These are phyloP conservation scores for Zophobas atratus DNA, from an alignment of 1,140 invertebrate genomes.

Conservation along the genomic window DNA sequence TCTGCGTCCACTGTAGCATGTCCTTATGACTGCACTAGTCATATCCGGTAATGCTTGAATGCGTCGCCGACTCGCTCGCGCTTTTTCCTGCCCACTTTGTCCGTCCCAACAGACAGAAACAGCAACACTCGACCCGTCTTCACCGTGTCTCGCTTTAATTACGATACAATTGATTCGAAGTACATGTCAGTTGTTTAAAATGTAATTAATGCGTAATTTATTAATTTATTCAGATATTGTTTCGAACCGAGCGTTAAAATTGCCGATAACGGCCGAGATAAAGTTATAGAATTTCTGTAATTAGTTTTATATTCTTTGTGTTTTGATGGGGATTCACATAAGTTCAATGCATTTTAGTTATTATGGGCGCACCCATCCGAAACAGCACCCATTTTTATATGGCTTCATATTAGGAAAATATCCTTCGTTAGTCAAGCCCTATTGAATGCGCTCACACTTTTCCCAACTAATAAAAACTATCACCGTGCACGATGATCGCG, in stretches of 20 bases:
- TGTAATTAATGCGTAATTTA: constrained; percentile 66
- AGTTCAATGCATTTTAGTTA: constrained; percentile 51
- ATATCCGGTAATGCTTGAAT: constrained; percentile 49
- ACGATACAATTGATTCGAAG: constrained; percentile 59
- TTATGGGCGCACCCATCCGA: constrained; percentile 43
- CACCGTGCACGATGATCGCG: constrained; percentile 2
- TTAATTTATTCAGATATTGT: constrained; percentile 66
- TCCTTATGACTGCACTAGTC: constrained; percentile 50
- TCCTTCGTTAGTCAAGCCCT: constrained; percentile 35
- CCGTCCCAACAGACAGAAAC: constrained; percentile 4
- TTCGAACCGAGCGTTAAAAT: constrained; percentile 65
- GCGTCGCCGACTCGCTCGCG: constrained; percentile 28
- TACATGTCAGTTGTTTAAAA: constrained; percentile 62
- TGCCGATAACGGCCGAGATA: constrained; percentile 64
- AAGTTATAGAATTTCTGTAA: constrained; percentile 62
- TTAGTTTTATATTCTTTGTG: constrained; percentile 58
- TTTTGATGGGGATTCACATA: constrained; percentile 54
- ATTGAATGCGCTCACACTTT: constrained; percentile 18
- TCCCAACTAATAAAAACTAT: constrained; percentile 18
- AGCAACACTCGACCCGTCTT: background rate
- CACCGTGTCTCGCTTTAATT: constrained; percentile 42
- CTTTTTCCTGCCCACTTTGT: background rate
- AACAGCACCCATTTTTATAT: constrained; percentile 31
- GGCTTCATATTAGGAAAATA: constrained; percentile 14
- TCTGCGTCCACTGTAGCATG: constrained; percentile 46